Evolutionary conservation across 1,140 invertebrate genomes (phyloP).

Genomic region (Pectinophora gossypiella): DNA sequence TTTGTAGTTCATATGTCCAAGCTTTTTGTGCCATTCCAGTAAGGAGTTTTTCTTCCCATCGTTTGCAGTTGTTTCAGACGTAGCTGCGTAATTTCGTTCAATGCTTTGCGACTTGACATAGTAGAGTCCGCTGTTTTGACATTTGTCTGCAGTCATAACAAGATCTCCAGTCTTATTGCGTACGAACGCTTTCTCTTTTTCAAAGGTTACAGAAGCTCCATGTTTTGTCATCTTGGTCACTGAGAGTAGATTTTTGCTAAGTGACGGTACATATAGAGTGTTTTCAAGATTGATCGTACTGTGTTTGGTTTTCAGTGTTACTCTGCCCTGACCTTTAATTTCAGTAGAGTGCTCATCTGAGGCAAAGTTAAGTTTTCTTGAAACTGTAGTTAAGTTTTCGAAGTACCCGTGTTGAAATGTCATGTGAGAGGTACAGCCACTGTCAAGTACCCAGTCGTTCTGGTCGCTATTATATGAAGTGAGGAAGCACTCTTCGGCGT

Average conservation of each 20-base stretch:
- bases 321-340: slow-evolving; percentile 2
- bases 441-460: slow-evolving; percentile 7
- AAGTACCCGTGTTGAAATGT: background rate
- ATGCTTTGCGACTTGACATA: background rate
- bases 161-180: background rate
- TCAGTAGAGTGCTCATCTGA: background rate
- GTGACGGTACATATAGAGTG: slow-evolving; percentile 4
- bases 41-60: background rate
- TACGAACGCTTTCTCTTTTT: slow-evolving; percentile 1
- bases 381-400: background rate
- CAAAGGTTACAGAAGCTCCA: slow-evolving; percentile 2
- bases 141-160: slow-evolving; percentile 4
- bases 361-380: background rate
- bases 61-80: background rate
- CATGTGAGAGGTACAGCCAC: slow-evolving; percentile 12
- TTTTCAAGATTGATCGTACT: slow-evolving; percentile 1
- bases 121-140: background rate
- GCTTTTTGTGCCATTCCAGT: background rate
- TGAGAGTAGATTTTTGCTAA: slow-evolving; percentile 1
- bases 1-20: background rate
- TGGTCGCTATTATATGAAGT: background rate
- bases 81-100: background rate
- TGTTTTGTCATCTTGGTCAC: slow-evolving; percentile 2
- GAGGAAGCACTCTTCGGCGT: background rate
- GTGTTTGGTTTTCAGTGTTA: background rate